Evolutionary conservation across 2,113 vertebrate genomes (phyloP), one percentile per base, ranked within the genome.

Genomic region (Eleginops maclovinus): DNA sequence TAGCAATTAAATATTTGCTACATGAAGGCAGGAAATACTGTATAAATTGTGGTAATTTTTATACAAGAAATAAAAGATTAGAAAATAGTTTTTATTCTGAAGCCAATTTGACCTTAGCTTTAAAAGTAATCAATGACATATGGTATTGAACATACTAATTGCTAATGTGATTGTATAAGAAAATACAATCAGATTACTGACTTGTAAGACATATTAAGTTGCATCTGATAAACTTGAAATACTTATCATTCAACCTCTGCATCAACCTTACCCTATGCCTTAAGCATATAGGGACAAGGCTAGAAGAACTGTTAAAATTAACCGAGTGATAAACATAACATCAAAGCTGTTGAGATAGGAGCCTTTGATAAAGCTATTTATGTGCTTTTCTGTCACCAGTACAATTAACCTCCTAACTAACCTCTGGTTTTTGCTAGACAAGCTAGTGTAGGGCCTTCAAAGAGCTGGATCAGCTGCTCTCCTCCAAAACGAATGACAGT

Each of bases 341-440:
- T 47, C 63, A 81, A 67, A 84, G 68, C 75, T 63, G 75, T 78
- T 72, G 19, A 43, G 43, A 81, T 71, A 50, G 22, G 49, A 65
- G 55, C n/a, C 36, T 71, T 68, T 75, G 68, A 69, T 80, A 60
- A 63, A 31, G 67, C 83, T 65, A 72, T 72, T 86, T 74, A 79
- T 86, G 50, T 22, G 40, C 47, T 67, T 64, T 66, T 66, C 21
- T 54, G 74, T 72, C 70, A 81, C 51, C 49, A 21, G 21, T 26
- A 72, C 75, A 83, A 84, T 89, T 82, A 83, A 87, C 72, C 62
- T 83, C 56, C 73, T 72, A 86, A 87, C 86, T 78, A 87, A 92
- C 70, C 85, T 79, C 51, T 4, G 63, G 63, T 84, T 89, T 85
- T 79, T 31, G 54, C 69, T 50, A n/a, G 43, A 62, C 78, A 68